Evolutionary conservation across 2,113 vertebrate genomes (phyloP).

Genomic region (Perccottus glenii): DNA sequence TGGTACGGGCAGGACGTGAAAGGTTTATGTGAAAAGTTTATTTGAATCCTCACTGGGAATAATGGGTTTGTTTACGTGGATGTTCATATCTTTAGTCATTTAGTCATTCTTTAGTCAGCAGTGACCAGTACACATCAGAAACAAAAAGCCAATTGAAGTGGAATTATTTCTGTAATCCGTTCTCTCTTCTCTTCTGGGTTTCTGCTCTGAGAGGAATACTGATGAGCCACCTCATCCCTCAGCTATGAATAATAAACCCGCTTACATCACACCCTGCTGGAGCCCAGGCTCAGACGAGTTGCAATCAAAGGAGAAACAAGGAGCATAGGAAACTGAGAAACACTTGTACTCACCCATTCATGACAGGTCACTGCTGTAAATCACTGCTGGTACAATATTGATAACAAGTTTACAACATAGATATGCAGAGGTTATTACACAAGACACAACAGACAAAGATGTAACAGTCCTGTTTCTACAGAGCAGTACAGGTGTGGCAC

Average conservation of each 20-base stretch:
- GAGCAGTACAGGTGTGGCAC: too few relatives aligned
- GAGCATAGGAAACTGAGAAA: constrained; percentile 4
- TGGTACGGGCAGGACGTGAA: background rate
- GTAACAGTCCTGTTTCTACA: too few relatives aligned
- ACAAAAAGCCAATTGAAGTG: background rate
- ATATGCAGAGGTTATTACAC: background rate
- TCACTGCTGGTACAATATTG: background rate
- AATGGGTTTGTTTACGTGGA: background rate
- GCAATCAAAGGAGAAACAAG: constrained; percentile 21
- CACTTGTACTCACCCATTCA: constrained; percentile 10
- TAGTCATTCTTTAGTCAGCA: background rate
- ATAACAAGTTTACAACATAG: background rate
- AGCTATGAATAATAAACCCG: constrained; percentile 58
- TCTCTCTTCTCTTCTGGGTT: constrained; percentile 11
- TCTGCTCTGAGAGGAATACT: constrained; percentile 45
- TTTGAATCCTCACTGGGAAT: background rate
- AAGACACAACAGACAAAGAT: too few relatives aligned
- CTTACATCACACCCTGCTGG: constrained; percentile 49
- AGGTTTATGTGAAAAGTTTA: background rate
- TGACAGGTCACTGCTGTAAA: background rate
- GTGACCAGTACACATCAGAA: background rate
- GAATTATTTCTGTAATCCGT: background rate
- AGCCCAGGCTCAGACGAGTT: constrained; percentile 25
- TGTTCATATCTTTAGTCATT: too few relatives aligned
- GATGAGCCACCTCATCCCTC: constrained; percentile 43